phyloP scores from a whole-genome alignment of 1,140 invertebrate species.

The Yoshiicerus persimilis region DNA sequence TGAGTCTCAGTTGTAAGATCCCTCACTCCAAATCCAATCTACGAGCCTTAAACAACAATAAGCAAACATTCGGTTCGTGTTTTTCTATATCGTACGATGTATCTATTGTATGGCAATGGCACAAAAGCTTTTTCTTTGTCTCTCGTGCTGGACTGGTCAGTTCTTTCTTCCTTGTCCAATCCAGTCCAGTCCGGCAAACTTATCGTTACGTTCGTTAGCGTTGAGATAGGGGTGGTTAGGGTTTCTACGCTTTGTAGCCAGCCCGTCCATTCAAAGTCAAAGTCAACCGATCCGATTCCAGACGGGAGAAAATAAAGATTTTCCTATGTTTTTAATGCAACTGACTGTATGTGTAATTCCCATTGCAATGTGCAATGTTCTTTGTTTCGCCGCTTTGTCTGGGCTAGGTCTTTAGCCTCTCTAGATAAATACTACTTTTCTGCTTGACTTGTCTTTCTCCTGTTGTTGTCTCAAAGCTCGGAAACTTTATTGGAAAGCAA shows the following conservation, averaged over 20 bases:
- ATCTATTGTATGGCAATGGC: too few relatives aligned
- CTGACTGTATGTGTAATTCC: not conserved
- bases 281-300: not conserved
- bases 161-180: not conserved
- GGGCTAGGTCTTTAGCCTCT: not conserved
- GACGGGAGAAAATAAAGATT: not conserved
- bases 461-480: not conserved
- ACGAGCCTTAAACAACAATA: conserved; percentile 13
- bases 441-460: not conserved
- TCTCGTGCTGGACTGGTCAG: not conserved
- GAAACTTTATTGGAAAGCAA: not conserved
- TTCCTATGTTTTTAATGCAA: not conserved
- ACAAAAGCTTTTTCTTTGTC: not conserved
- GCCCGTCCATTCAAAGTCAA: not conserved
- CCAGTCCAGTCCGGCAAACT: not conserved
- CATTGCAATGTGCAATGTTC: not conserved
- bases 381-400: too few relatives aligned
- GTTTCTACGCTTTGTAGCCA: not conserved
- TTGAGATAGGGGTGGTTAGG: too few relatives aligned
- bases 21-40: conserved; percentile 12
- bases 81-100: not conserved
- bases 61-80: conserved; percentile 1
- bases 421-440: not conserved
- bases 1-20: not conserved
- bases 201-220: too few relatives aligned